Conservation (phyloP, 2,797 vertebrate genomes). For the Tinamus major region DNA sequence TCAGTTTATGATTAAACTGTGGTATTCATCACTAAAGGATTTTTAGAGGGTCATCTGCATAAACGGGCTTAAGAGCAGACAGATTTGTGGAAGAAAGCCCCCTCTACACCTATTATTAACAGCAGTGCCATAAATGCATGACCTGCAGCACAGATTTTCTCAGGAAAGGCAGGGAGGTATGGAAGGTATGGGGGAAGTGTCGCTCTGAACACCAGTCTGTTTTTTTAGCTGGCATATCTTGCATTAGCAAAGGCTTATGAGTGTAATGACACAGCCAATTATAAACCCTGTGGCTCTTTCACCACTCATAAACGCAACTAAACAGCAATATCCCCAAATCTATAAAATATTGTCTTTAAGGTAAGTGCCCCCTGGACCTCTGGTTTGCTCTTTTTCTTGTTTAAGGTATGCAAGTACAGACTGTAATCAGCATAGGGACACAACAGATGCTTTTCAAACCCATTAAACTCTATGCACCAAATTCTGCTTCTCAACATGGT, state of each 20-base stretch:
- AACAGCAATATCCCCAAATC: neutral
- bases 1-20: neutral
- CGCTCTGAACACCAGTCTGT: neutral
- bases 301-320: neutral
- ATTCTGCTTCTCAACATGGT: neutral
- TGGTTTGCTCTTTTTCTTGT: neutral
- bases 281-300: neutral
- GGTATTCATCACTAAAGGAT: neutral
- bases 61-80: neutral
- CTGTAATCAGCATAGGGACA: neutral
- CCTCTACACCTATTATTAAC: neutral
- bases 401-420: neutral
- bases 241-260: neutral
- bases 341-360: neutral
- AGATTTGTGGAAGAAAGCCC: neutral
- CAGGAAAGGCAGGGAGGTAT: neutral
- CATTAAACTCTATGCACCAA: neutral
- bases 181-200: neutral
- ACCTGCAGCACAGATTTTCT: neutral
- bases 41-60: neutral
- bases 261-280: accelerated
- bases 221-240: neutral
- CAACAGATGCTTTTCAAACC: neutral
- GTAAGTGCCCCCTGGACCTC: neutral
- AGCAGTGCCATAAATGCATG: neutral